These are phyloP conservation scores for Notiomystis cincta DNA, from an alignment of 2,113 vertebrate species.

Conservation along the genomic window DNA sequence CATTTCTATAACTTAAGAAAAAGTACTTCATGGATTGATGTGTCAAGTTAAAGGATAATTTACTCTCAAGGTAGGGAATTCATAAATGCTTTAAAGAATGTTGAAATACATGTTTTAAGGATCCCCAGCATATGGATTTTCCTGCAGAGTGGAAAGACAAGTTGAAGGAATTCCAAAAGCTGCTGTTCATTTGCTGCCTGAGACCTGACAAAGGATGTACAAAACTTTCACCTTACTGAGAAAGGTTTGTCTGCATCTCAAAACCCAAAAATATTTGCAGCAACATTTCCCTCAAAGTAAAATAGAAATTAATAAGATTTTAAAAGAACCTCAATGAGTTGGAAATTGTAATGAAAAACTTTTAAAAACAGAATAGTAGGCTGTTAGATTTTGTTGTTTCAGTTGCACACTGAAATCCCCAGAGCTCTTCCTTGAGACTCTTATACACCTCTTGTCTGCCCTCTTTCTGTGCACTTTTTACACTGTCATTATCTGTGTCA, in stretches of 20 bases:
- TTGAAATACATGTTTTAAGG: constrained; percentile 51
- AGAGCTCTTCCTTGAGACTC: neutral
- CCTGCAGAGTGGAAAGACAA: constrained; percentile 78
- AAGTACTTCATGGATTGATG: neutral
- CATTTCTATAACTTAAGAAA: neutral
- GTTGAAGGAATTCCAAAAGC: constrained; percentile 78
- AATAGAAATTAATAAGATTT: neutral
- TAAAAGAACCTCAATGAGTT: fast-evolving
- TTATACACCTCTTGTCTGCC: neutral
- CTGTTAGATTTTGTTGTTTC: neutral
- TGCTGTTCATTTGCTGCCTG: constrained; percentile 77
- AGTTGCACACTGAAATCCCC: neutral
- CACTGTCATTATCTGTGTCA: neutral
- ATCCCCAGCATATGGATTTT: constrained; percentile 77
- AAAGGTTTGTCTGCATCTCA: neutral
- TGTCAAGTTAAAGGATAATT: neutral
- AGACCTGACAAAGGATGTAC: constrained; percentile 82
- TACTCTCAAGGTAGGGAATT: neutral
- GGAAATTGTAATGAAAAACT: neutral
- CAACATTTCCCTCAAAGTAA: neutral
- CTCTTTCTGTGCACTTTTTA: neutral
- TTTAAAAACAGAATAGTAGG: neutral
- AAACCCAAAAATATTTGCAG: neutral
- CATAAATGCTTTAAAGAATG: neutral
- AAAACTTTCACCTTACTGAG: neutral